Base-by-base conservation (phyloP, 2,888 invertebrate species). In the Steinernema carpocapsae region DNA sequence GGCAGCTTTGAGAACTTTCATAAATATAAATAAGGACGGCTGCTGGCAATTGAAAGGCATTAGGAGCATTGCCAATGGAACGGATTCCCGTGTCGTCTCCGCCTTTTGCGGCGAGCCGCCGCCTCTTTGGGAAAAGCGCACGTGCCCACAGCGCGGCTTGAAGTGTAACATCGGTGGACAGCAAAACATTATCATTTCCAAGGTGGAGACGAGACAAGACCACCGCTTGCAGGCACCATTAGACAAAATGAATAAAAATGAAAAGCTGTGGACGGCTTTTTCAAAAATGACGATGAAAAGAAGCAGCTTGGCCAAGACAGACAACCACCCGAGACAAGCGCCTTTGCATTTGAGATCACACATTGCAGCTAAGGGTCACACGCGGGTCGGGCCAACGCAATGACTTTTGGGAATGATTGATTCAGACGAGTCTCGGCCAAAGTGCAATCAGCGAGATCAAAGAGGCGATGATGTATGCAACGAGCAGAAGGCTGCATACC, bases 271-370 rank as follows among this genome's bases (percentile, higher is more conserved):
- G 19, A 48, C 17, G n/a, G 14, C 56, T 26, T 56, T 24, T 56
- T 17, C 22, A 56, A 22, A 56, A 19, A 37, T 3, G 10, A 37
- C 10, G 37, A 10, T 10, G 10, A 3, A 56, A 56, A 19, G 56
- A 56, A 24, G 64, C 26, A 64, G 32, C 32, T 32, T 32, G 64
- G 37, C 37, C 37, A 37, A 37, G 37, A 64, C 12, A 17, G 64
- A 64, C 17, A 32, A 64, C 17, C 32, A n/a, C 32, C 12, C 52
- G 22, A 19, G 64, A 14, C 32, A 64, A 64, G 19, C 56, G 64
- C 32, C 64, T 32, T 64, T 64, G 64, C 64, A 64, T 64, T 64
- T 26, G 32, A 37, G 64, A 64, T 64, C 64, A 3, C 56, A 56
- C 56, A 56, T 4, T 19, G 24, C 10, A 10, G 64, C 64, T 32